Evolutionary conservation across 2,113 vertebrate species (phyloP).

Genomic region (Perognathus longimembris): DNA sequence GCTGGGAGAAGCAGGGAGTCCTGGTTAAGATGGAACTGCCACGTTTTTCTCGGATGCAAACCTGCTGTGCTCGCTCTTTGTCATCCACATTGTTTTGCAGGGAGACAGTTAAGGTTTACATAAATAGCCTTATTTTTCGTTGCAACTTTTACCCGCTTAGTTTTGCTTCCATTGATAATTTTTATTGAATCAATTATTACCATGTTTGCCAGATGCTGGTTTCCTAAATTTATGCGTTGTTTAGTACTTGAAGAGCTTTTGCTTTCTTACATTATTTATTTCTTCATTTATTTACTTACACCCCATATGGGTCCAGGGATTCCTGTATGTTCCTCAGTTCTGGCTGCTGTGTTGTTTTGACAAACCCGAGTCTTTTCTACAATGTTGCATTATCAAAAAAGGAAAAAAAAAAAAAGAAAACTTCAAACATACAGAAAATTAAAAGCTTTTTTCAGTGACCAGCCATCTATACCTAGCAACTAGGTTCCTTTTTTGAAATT

Average conservation of each 20-base stretch:
- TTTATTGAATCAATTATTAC: slow-evolving; percentile 52
- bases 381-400: background rate
- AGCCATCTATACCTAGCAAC: background rate
- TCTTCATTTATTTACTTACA: slow-evolving; percentile 47
- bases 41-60: background rate
- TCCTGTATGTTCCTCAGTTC: background rate
- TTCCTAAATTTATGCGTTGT: slow-evolving; percentile 29
- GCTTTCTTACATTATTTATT: slow-evolving; percentile 49
- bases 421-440: background rate
- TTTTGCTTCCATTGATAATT: slow-evolving; percentile 56
- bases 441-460: background rate
- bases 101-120: background rate
- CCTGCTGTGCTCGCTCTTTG: background rate
- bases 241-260: slow-evolving; percentile 7
- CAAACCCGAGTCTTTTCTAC: background rate
- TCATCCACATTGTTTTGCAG: background rate
- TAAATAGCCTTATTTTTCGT: slow-evolving; percentile 37
- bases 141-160: slow-evolving; percentile 13
- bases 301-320: background rate
- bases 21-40: background rate
- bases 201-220: slow-evolving; percentile 63
- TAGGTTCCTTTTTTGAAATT: background rate
- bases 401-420: background rate
- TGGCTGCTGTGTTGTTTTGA: background rate
- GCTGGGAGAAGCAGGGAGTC: fast-evolving